phyloP scores from a whole-genome alignment of 1,140 invertebrate genomes.

The Rhopalosiphum padi region DNA sequence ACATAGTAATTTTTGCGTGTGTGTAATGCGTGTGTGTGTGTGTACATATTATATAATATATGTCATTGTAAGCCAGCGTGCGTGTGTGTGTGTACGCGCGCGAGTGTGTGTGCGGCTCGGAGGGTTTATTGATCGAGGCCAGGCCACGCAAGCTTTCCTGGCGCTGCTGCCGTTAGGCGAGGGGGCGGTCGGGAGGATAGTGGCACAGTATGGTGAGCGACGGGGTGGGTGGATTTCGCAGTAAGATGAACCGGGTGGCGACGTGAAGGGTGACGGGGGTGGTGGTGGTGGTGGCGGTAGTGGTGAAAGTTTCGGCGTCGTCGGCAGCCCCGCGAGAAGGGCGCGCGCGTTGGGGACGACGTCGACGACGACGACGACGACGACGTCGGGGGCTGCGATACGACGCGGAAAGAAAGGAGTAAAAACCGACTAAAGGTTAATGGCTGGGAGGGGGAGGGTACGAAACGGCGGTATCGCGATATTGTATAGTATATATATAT shows the following conservation, averaged over 20 bases:
- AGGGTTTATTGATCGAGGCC: constrained; percentile 44
- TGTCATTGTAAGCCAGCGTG: not conserved
- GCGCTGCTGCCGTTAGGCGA: constrained; percentile 12
- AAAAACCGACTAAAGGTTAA: constrained; percentile 28
- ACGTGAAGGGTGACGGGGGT: not conserved
- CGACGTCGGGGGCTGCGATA: not conserved
- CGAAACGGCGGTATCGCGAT: not conserved
- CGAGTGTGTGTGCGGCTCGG: not conserved
- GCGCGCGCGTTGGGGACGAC: not conserved
- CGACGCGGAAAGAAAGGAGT: constrained; percentile 16
- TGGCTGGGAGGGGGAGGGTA: not conserved
- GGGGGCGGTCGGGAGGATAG: not conserved
- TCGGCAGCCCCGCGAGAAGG: constrained; percentile 5
- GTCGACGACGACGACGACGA: not conserved
- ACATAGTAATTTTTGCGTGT: constrained; percentile 17
- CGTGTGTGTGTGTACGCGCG: not conserved
- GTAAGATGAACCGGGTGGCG: not conserved
- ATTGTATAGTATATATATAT: no score
- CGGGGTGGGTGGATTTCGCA: not conserved
- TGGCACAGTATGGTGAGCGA: not conserved
- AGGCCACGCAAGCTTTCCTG: constrained; percentile 26
- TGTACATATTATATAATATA: constrained; percentile 5
- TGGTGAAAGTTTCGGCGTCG: constrained; percentile 17
- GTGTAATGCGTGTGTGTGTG: not conserved
- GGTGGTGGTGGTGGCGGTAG: not conserved